A percentile compares a stretch with the other conserved stretches of the same genome.
Evolutionary conservation across 2,797 vertebrate species (phyloP).

Genomic region (Chaetodon trifasciatus): DNA sequence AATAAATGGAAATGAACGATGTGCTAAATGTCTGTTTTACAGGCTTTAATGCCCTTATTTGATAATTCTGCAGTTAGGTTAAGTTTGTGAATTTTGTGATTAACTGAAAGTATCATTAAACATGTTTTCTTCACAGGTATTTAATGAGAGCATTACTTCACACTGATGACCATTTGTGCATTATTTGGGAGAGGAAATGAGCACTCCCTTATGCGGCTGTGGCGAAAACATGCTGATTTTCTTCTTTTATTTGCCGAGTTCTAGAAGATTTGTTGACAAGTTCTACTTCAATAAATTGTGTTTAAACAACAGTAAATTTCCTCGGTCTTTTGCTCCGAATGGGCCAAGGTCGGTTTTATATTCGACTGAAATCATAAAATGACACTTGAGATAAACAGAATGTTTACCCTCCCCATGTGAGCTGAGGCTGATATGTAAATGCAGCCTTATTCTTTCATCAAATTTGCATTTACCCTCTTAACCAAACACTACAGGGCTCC

Average conservation of each 20-base stretch:
- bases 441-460: conserved; percentile 99
- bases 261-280: conserved; percentile 89
- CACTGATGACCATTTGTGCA: conserved; percentile 11
- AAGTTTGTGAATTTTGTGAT: not conserved
- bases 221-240: conserved; percentile 71
- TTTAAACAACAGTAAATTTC: conserved; percentile 95
- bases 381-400: conserved; percentile 99
- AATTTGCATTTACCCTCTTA: conserved; percentile 99
- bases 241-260: conserved; percentile 87
- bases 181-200: conserved; percentile 8
- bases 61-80: not conserved
- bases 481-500: conserved; percentile 98
- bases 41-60: not conserved
- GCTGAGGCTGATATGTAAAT: conserved; percentile 99
- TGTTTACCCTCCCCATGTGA: conserved; percentile 99
- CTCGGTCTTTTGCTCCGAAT: conserved; percentile 92
- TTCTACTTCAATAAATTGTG: conserved; percentile 93
- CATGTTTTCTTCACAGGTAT: conserved; percentile 4
- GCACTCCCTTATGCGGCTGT: conserved; percentile 60
- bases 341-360: conserved; percentile 99
- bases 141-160: not conserved
- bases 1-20: not conserved
- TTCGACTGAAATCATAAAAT: conserved; percentile 99
- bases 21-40: not conserved
- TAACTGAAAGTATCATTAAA: not conserved